A percentile compares a stretch with the other conserved stretches of the same genome.
Conservation (phyloP, 2,113 vertebrate genomes). For the Callaeas wilsoni region DNA sequence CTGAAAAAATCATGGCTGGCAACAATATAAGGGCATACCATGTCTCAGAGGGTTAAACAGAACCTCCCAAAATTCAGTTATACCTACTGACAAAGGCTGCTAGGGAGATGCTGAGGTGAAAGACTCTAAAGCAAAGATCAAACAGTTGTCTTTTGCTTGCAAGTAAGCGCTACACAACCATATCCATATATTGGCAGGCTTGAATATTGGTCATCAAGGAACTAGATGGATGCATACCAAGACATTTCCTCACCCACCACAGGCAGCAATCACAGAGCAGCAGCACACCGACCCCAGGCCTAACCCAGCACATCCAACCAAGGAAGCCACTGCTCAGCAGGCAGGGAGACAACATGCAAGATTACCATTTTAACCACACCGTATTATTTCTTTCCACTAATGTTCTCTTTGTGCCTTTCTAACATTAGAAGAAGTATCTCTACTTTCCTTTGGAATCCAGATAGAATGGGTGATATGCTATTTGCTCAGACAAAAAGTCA, state of each 20-base stretch:
- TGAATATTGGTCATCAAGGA: not conserved
- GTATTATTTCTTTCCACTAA: not conserved
- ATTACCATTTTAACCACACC: not conserved
- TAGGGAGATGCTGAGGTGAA: not conserved
- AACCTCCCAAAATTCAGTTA: not conserved
- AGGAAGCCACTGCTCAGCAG: not conserved
- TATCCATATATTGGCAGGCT: not conserved
- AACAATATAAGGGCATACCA: not conserved
- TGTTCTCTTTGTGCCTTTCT: not conserved
- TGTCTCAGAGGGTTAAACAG: not conserved
- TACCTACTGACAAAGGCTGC: not conserved
- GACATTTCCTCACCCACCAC: not conserved
- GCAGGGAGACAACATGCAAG: not conserved
- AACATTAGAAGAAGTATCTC: not conserved
- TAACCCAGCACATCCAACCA: not conserved
- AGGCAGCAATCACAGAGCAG: not conserved
- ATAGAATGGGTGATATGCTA: not conserved
- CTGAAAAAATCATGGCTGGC: not conserved
- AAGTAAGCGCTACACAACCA: not conserved
- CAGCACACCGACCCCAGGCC: rapidly evolving
- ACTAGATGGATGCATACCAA: not conserved
- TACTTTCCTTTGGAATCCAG: not conserved
- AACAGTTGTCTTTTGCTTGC: not conserved
- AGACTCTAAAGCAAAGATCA: not conserved
- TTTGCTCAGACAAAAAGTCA: not conserved